phyloP scores from a whole-genome alignment of 2,888 invertebrate species.

The Lochmaea crataegi region DNA sequence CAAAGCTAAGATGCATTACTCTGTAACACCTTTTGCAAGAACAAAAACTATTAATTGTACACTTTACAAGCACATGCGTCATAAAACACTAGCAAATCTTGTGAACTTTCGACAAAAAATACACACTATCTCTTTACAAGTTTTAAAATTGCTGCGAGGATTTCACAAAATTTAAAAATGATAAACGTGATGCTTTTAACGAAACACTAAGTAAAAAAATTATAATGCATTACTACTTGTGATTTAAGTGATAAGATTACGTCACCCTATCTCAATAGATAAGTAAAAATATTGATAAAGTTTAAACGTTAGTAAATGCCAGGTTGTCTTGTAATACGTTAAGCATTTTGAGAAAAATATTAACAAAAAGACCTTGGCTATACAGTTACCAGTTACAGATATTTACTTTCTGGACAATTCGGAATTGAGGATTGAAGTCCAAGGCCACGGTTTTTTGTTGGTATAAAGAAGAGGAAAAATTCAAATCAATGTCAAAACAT shows the following conservation, averaged over 20 bases:
- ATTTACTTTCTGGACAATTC: too few relatives aligned
- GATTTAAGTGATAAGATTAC: constrained; percentile 46
- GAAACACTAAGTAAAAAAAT: constrained; percentile 30
- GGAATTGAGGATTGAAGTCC: too few relatives aligned
- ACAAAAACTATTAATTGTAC: too few relatives aligned
- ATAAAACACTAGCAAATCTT: not conserved
- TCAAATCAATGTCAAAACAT: too few relatives aligned
- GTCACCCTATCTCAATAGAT: constrained; percentile 42
- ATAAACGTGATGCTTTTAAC: not conserved
- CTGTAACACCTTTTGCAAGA: too few relatives aligned
- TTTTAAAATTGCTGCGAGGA: not conserved
- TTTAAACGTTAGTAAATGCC: constrained; percentile 26
- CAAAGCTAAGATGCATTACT: too few relatives aligned
- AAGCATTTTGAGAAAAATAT: not conserved
- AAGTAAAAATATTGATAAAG: constrained; percentile 41
- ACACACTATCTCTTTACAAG: not conserved
- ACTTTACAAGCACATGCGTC: too few relatives aligned
- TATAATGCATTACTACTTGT: constrained; percentile 38
- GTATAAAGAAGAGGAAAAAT: too few relatives aligned
- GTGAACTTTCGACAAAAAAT: too few relatives aligned
- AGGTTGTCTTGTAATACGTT: constrained; percentile 16
- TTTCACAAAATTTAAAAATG: not conserved
- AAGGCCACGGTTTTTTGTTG: too few relatives aligned
- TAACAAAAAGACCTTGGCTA: too few relatives aligned
- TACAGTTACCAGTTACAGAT: too few relatives aligned